Evolutionary conservation across 2,797 vertebrate species (phyloP), one percentile per base, ranked within the genome.

Genomic region (Tarsius wallacei): DNA sequence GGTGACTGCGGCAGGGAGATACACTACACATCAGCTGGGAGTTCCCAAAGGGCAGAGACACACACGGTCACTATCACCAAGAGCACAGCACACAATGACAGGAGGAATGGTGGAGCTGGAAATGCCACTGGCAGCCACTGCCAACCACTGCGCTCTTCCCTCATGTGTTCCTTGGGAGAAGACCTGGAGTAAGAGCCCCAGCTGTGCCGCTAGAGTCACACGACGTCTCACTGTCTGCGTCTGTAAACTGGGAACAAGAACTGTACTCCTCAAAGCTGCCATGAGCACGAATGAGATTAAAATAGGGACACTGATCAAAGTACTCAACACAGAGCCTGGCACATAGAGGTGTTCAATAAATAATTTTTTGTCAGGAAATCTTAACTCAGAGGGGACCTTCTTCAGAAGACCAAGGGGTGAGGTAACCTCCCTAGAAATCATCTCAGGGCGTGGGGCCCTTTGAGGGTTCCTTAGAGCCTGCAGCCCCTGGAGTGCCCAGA

Each of bases 401-500:
- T 33, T 70, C 57, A 73, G 93, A 90, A 77, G 31, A 63, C 80
- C 24, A 47, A 71, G n/a, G 16, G 3, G 26, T 24, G 68, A 31
- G 53, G 53, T 0, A 2, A 19, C 61, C 17, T n/a, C 47, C 76
- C 70, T 26, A 10, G 63, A 77, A 36, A 81, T 13, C 28, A 78
- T n/a, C 68, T 98, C 68, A 97, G 68, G 97, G 95, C 19, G 94
- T 78, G 17, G 42, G 70, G 47, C 95, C 85, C 55, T 71, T 93
- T 12, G 97, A 96, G 61, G 90, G 78, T 28, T 98, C 93, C 90
- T 92, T 89, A 88, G 87, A 31, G 90, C 73, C 81, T 4, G 71
- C 2, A 49, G 89, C 28, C 0, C 2, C 77, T 2, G 93, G 73
- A 4, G 94, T 19, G 7, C 77, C 93, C 64, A 86, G 51, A 8